A percentile compares a stretch with the other conserved stretches of the same genome.
phyloP scores from a whole-genome alignment of 1,140 invertebrate species.

The Rhopalosiphum padi region DNA sequence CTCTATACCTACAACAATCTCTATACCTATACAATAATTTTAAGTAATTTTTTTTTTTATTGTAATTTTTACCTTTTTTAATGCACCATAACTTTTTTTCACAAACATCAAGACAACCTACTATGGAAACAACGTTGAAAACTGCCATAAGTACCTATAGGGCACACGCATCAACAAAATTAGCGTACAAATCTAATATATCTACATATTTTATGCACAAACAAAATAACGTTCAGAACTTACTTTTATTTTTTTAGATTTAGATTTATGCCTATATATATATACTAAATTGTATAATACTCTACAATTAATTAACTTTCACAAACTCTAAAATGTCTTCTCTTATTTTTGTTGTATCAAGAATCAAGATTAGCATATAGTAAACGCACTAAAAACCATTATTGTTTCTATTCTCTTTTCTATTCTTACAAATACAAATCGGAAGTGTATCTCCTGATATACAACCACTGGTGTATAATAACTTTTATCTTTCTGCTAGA shows the following conservation, averaged over 20 bases:
- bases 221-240: not conserved
- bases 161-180: not conserved
- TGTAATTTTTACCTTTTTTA: not conserved
- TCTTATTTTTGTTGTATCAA: not conserved
- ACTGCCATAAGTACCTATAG: not conserved
- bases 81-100: not conserved
- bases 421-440: too few species aligned
- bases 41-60: not conserved
- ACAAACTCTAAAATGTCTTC: not conserved
- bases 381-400: not conserved
- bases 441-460: too few species aligned
- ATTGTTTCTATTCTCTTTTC: too few species aligned
- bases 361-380: not conserved
- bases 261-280: too few species aligned
- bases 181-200: not conserved
- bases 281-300: too few species aligned
- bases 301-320: not conserved
- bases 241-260: not conserved
- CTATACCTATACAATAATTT: not conserved
- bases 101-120: not conserved
- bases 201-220: not conserved
- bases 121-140: not conserved
- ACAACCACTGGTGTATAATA: too few species aligned
- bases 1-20: too few species aligned
- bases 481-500: too few species aligned